Base-by-base conservation (phyloP, 2,797 vertebrate genomes). In the Sphenopsis melanotis region DNA sequence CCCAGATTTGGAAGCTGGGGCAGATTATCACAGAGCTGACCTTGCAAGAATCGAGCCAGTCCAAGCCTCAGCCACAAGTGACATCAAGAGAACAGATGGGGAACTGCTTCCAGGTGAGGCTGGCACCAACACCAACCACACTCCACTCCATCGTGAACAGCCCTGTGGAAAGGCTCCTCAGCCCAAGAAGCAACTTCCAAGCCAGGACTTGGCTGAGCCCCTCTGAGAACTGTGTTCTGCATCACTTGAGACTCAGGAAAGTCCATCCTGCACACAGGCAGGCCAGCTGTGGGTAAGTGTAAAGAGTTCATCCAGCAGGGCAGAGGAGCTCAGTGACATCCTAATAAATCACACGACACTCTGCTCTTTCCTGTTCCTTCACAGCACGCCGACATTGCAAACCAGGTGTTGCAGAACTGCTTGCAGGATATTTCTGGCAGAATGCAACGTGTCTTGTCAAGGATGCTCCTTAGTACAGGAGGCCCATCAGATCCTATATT, bases 201-300 rank as follows among this genome's bases (percentile, higher is more conserved):
- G 23, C 41, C 81, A 81, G 11, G 32, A 10, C 0, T 13, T 39
- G 64, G 15, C 65, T 29, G 29, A 83, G n/a, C 10, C 34, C 57
- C 57, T 39, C 47, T 60, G 65, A 75, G 49, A 78, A 17, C 17
- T 3, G 0, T 16, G 30, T 18, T 71, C 30, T 5, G 16, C 29
- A 57, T 36, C 4, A 2, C 30, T 19, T 32, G n/a, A 91, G 55
- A 21, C 39, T 27, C 30, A 6, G 22, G 39, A 29, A 76, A 52
- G 50, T n/a, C 36, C 59, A 72, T 34, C 23, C 44, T 66, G 30
- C 18, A 20, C 1, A 12, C 10, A 72, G 46, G 32, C 15, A 69
- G 59, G n/a, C 10, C 34, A 65, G 34, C 42, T 6, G 1, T 15
- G 10, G 29, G 21, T 16, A 68, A 57, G 27, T 0, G 2, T 18